Evolutionary conservation across 1,140 invertebrate genomes (phyloP).

Genomic region (Drosophila trapezifrons): DNA sequence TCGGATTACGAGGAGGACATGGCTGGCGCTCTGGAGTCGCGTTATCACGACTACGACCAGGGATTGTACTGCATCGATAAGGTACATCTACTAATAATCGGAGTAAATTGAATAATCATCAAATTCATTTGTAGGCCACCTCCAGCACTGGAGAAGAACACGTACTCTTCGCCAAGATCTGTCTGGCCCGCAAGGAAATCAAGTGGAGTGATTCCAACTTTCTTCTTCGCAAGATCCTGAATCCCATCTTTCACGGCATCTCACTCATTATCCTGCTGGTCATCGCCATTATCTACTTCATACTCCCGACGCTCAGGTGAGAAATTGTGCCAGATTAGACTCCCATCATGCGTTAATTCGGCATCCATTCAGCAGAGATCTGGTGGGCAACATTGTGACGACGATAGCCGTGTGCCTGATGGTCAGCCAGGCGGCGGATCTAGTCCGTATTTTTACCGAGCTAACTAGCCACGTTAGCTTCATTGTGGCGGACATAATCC

Average conservation of each 20-base stretch:
- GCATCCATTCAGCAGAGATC: constrained; percentile 85
- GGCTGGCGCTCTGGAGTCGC: constrained; percentile 74
- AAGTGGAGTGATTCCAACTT: constrained; percentile 90
- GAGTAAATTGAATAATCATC: background rate
- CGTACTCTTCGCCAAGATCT: constrained; percentile 89
- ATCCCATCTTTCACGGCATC: constrained; percentile 90
- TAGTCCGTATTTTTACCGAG: constrained; percentile 91
- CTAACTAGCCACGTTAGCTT: constrained; percentile 91
- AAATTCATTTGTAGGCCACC: constrained; percentile 46
- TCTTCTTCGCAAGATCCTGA: constrained; percentile 89
- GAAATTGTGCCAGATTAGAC: constrained; percentile 5
- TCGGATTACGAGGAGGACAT: constrained; percentile 83
- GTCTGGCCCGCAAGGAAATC: constrained; percentile 88
- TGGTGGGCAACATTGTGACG: constrained; percentile 93
- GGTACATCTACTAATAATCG: constrained; percentile 78
- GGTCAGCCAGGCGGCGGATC: constrained; percentile 89
- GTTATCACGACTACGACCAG: constrained; percentile 89
- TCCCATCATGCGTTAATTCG: constrained; percentile 26
- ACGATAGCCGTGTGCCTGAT: constrained; percentile 91
- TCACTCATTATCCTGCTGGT: constrained; percentile 89
- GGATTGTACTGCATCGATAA: constrained; percentile 92
- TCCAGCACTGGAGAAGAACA: constrained; percentile 63
- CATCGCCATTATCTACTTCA: constrained; percentile 92
- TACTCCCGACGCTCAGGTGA: constrained; percentile 89
- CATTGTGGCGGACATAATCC: constrained; percentile 90